These are phyloP conservation scores for Trachelus iudaicus DNA, from an alignment of 2,888 invertebrate species.

Conservation along the genomic window DNA sequence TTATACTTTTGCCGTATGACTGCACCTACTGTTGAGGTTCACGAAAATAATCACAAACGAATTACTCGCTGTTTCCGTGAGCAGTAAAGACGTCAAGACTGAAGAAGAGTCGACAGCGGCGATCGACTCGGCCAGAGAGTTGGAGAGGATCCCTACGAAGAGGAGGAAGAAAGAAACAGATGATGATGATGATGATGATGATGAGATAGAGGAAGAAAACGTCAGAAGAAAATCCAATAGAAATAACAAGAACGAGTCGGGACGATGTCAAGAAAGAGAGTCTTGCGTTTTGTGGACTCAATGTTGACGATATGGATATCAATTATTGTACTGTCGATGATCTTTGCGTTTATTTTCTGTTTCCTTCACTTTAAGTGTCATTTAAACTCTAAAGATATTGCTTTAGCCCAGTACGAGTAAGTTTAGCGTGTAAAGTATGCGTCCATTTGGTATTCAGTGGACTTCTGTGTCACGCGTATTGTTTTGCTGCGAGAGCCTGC, in stretches of 20 bases:
- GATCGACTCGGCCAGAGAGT: background rate
- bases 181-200: background rate
- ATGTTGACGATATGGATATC: background rate
- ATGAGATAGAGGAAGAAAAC: background rate
- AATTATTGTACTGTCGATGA: too few species aligned
- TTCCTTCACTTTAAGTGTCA: background rate
- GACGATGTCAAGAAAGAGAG: too few species aligned
- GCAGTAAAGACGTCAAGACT: constrained; percentile 5
- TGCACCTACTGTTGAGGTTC: too few species aligned
- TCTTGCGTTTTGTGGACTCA: background rate
- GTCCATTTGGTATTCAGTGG: background rate
- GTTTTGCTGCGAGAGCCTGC: too few species aligned
- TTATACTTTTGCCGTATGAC: too few species aligned
- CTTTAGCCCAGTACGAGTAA: constrained; percentile 8
- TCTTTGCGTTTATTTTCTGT: too few species aligned
- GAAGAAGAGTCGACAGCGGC: background rate
- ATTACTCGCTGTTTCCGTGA: constrained; percentile 1
- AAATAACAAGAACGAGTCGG: background rate
- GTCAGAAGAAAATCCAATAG: background rate
- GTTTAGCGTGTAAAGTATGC: background rate
- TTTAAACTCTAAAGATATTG: background rate
- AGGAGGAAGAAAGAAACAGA: background rate
- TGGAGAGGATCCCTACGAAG: background rate
- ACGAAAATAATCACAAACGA: background rate
- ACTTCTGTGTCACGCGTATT: too few species aligned